These are phyloP conservation scores for Psylliodes chrysocephalus DNA, from an alignment of 2,888 invertebrate genomes.

Conservation along the genomic window DNA sequence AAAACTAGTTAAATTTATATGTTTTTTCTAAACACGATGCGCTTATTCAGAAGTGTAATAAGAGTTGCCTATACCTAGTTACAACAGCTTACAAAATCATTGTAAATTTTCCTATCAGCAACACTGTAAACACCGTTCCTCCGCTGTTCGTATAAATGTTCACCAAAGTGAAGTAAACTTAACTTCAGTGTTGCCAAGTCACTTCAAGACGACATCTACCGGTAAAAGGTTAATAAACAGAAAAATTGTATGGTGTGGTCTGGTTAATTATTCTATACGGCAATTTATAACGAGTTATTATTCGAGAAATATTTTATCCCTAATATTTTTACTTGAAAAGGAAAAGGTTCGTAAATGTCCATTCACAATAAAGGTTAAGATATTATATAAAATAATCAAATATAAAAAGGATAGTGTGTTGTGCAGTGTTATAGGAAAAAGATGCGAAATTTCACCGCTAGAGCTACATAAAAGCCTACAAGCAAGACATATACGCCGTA, in stretches of 20 bases:
- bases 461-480: constrained; percentile 10
- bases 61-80: constrained; percentile 10
- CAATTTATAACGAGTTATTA: neutral
- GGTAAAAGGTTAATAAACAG: constrained; percentile 1
- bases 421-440: neutral
- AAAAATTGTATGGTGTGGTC: neutral
- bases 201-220: constrained; percentile 14
- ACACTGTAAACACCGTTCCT: constrained; percentile 7
- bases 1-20: too few species aligned
- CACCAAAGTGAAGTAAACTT: too few species aligned
- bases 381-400: too few species aligned
- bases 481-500: constrained; percentile 20
- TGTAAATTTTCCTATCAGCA: neutral
- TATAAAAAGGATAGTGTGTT: too few species aligned
- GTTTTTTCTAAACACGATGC: neutral
- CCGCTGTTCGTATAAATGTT: too few species aligned
- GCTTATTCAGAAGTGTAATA: neutral
- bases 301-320: neutral
- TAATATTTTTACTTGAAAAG: neutral
- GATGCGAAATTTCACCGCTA: constrained; percentile 21
- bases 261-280: neutral
- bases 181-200: constrained; percentile 9
- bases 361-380: constrained; percentile 12
- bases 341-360: neutral
- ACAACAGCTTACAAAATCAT: neutral